Base-by-base conservation (phyloP, 2,113 vertebrate species). In the Pteruthius melanotis region DNA sequence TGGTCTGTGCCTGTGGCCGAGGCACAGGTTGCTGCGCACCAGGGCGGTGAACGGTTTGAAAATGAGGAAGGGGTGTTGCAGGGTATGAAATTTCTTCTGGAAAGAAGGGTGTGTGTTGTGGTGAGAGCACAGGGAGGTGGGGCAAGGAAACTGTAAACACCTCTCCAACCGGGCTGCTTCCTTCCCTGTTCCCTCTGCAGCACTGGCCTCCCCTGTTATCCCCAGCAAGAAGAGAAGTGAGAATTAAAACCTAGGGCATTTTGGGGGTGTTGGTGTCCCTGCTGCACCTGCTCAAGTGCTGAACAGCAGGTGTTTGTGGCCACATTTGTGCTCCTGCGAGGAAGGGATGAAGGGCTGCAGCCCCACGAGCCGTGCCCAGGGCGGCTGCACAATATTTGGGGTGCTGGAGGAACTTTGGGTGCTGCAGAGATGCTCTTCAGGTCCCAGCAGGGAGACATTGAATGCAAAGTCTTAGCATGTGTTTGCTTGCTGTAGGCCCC, bases 21-120 rank as follows among this genome's bases (percentile, higher is more conserved):
- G 93, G 91, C 10, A 4, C 93, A 94, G 93, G 89, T 96, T 97
- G 92, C 93, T 7, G 84, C 97, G 96, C 92, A 82, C 82, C 89
- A 90, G 90, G 64, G 74, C 1, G 15, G 80, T 71, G 91, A 97
- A 96, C 92, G 95, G 97, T 96, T 98, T 97, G 93, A 97, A 97
- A 98, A 98, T 97, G 97, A 98, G 98, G 98, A 98, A 98, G 98
- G 90, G 97, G 93, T 76, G 91, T 93, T 95, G 95, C 89, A 93
- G 97, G 94, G 93, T 75, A 8, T 79, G 94, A 92, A 83, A 96
- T 91, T 77, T 89, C 92, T 97, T 82, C 52, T 97, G 96, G 94
- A 96, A 92, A 96, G 83, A 94, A 96, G 96, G 92, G 79, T 90
- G 95, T 97, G 89, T 39, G 83, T 82, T 97, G 97, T 88, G 97